These are phyloP conservation scores for Jacana jacana DNA, from an alignment of 2,113 vertebrate genomes.

Conservation along the genomic window DNA sequence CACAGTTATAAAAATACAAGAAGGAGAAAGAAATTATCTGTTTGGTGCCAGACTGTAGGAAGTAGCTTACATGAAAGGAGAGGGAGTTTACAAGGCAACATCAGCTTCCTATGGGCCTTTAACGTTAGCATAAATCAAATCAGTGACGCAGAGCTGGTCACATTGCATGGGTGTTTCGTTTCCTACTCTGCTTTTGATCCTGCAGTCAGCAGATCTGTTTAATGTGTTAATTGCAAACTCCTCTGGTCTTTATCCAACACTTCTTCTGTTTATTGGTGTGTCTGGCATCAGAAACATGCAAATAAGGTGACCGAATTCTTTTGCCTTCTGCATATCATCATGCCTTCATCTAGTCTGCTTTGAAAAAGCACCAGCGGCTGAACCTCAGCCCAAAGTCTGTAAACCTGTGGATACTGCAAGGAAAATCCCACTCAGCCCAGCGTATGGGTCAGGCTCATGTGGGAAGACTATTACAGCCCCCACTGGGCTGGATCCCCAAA, in stretches of 20 bases:
- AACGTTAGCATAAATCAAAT: neutral
- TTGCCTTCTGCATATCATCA: accelerated
- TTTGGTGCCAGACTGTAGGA: conserved; percentile 14
- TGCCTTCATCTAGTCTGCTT: neutral
- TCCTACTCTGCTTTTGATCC: conserved; percentile 20
- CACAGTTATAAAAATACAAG: neutral
- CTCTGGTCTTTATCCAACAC: conserved; percentile 18
- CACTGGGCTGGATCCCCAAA: neutral
- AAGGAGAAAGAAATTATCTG: neutral
- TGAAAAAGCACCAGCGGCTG: neutral
- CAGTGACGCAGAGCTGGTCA: neutral
- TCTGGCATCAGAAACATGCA: neutral
- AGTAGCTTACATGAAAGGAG: conserved; percentile 22
- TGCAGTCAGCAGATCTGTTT: neutral
- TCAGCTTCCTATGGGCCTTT: neutral
- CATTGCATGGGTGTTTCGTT: neutral
- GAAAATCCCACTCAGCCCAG: neutral
- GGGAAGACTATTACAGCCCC: neutral
- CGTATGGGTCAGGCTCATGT: accelerated
- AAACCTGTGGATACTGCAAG: neutral
- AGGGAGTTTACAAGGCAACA: neutral
- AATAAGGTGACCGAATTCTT: neutral
- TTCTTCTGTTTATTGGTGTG: neutral
- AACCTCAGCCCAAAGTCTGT: neutral
- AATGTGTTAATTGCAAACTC: conserved; percentile 43